Percentiles rank a stretch among this genome's conserved stretches.
Conservation (phyloP, 2,888 invertebrate genomes). For the Drosophila nr. perissopoda region DNA sequence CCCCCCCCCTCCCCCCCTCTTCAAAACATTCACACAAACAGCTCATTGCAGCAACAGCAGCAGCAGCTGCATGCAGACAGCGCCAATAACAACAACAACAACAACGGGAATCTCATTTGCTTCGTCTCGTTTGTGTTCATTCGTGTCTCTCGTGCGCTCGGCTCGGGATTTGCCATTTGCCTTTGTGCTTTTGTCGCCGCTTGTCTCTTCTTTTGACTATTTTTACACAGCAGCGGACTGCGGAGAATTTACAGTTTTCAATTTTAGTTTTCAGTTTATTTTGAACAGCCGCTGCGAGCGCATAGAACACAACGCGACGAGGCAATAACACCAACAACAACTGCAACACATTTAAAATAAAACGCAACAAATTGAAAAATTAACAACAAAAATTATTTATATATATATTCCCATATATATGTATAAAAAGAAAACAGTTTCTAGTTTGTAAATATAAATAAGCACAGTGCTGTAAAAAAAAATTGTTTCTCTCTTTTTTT, state of each 20-base stretch:
- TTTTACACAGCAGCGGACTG: conserved; percentile 54
- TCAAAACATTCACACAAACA: not conserved
- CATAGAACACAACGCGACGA: conserved; percentile 62
- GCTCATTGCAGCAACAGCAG: conserved; percentile 7
- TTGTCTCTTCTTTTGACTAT: conserved; percentile 67
- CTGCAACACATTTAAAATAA: conserved; percentile 12
- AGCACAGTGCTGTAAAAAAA: conserved; percentile 3
- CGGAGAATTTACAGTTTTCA: conserved; percentile 63
- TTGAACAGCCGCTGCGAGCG: conserved; percentile 74
- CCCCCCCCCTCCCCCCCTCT: not conserved
- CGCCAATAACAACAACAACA: conserved; percentile 5
- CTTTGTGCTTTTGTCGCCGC: conserved; percentile 11
- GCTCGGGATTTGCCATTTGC: conserved; percentile 26
- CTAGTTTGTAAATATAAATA: conserved; percentile 34
- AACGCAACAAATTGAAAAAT: conserved; percentile 23
- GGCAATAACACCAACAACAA: conserved; percentile 8
- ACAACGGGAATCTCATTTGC: conserved; percentile 12
- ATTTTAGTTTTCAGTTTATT: conserved; percentile 64
- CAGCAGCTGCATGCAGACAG: conserved; percentile 53
- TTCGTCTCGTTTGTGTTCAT: conserved; percentile 17
- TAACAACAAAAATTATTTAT: not conserved
- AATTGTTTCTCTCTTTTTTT: conserved; percentile 1
- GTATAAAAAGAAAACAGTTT: conserved; percentile 13
- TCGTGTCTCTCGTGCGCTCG: conserved; percentile 33
- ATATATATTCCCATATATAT: not conserved